Percentiles rank a stretch among this genome's conserved stretches.
These are phyloP conservation scores for Spinibarbus caldwelli DNA, from an alignment of 2,797 vertebrate genomes.

Conservation along the genomic window DNA sequence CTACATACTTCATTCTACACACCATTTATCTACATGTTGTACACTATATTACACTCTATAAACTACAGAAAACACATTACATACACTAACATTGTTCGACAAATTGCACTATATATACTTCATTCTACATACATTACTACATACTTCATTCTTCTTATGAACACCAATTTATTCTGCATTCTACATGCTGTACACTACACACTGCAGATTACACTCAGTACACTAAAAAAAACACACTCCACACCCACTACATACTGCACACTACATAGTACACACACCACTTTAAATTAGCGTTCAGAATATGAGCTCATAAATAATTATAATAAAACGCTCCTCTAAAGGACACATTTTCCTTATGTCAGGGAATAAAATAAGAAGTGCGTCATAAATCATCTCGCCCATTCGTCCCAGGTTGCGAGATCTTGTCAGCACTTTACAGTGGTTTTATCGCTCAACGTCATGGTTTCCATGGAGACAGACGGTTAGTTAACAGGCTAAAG, in stretches of 20 bases:
- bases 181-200: background rate
- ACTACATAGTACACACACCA: background rate
- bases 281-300: background rate
- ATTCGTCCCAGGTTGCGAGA: background rate
- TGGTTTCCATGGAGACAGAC: constrained; percentile 19
- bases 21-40: background rate
- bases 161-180: background rate
- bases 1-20: background rate
- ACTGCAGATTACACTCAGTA: background rate
- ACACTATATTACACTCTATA: background rate
- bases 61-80: background rate
- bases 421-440: constrained; percentile 7
- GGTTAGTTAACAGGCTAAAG: constrained; percentile 16
- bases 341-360: constrained; percentile 10
- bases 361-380: background rate
- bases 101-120: background rate
- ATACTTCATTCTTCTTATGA: background rate
- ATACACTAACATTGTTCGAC: background rate
- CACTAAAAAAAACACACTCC: background rate
- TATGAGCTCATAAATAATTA: constrained; percentile 27
- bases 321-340: background rate
- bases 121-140: background rate
- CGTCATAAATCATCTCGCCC: background rate
- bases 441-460: constrained; percentile 5
- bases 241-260: background rate